phyloP scores from a whole-genome alignment of 2,888 invertebrate species.

The Neocrepidodera transversa region DNA sequence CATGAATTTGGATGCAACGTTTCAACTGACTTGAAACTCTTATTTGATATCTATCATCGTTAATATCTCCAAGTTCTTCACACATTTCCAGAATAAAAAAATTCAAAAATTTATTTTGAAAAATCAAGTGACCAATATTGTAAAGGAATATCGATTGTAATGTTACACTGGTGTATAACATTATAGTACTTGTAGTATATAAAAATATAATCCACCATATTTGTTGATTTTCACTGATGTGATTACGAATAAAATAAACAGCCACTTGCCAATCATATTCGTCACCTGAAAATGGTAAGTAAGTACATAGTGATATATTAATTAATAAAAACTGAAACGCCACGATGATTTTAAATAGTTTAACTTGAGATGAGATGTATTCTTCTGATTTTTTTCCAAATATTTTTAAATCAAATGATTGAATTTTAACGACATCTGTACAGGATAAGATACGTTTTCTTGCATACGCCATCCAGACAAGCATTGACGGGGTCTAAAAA shows the following conservation, averaged over 20 bases:
- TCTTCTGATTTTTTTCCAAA: neutral
- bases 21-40: neutral
- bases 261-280: constrained; percentile 1
- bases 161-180: neutral
- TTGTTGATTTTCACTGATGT: neutral
- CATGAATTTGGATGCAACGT: neutral
- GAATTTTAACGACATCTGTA: neutral
- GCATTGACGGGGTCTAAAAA: neutral
- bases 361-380: neutral
- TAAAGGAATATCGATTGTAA: neutral
- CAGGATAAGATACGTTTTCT: neutral
- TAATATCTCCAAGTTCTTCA: neutral
- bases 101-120: neutral
- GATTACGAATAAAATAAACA: constrained; percentile 3
- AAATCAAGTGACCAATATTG: constrained; percentile 3
- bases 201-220: constrained; percentile 1
- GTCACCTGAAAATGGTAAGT: neutral
- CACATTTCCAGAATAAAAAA: neutral
- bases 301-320: neutral
- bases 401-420: neutral
- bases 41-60: neutral
- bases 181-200: neutral
- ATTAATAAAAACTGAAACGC: neutral
- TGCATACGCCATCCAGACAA: neutral
- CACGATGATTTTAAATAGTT: neutral